A percentile compares a stretch with the other conserved stretches of the same genome.
These are phyloP conservation scores for Octodon degus DNA, from an alignment of 2,113 vertebrate species.

Conservation along the genomic window DNA sequence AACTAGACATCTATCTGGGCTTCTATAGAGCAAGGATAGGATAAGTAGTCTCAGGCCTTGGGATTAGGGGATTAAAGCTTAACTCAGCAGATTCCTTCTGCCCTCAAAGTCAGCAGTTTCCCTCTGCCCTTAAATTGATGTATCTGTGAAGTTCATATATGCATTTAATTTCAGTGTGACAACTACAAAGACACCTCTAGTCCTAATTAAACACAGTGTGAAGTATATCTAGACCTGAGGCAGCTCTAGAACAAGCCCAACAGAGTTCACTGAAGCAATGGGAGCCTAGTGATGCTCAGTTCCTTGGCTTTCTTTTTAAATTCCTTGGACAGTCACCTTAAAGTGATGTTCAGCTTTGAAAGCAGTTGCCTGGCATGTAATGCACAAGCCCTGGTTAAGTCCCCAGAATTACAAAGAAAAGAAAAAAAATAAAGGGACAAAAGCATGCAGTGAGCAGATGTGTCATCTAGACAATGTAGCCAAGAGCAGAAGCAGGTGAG, in stretches of 20 bases:
- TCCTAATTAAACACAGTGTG: not conserved
- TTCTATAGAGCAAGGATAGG: not conserved
- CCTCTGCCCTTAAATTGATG: not conserved
- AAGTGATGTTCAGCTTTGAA: slow-evolving; percentile 12
- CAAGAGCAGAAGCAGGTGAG: not conserved
- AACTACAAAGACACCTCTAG: not conserved
- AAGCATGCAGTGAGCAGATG: not conserved
- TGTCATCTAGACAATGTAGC: not conserved
- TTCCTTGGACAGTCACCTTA: not conserved
- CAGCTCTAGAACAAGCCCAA: not conserved
- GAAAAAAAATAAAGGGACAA: not conserved
- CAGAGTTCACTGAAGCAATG: not conserved
- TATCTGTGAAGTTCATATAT: not conserved
- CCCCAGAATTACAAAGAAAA: not conserved
- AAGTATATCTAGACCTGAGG: not conserved
- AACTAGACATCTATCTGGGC: not conserved
- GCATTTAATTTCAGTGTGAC: not conserved
- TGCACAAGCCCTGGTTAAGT: not conserved
- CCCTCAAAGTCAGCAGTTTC: not conserved
- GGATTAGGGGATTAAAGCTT: not conserved
- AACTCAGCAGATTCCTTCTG: not conserved
- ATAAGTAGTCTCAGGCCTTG: not conserved
- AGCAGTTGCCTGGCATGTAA: not conserved
- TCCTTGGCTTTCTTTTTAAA: not conserved
- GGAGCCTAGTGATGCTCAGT: not conserved